Conservation (phyloP, 1,140 invertebrate species). For the Leptoteleia sp. region DNA sequence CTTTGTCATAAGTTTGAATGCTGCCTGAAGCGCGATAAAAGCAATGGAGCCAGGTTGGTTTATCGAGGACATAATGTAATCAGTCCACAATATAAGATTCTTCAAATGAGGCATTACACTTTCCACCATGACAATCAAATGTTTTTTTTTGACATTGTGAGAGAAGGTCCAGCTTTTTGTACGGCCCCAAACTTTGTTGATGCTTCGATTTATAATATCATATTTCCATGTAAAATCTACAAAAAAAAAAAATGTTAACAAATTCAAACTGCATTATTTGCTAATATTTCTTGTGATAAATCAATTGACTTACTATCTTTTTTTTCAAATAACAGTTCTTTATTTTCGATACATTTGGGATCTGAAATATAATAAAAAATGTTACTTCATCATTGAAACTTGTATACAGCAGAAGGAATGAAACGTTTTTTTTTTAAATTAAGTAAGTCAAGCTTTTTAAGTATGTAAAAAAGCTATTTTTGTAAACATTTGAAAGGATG, state of each 20-base stretch:
- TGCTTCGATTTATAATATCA: slow-evolving; percentile 71
- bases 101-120: slow-evolving; percentile 90
- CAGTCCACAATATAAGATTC: slow-evolving; percentile 92
- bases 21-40: slow-evolving; percentile 94
- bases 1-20: slow-evolving; percentile 93
- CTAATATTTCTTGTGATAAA: not conserved
- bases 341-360: not conserved
- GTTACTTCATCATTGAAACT: too few relatives aligned
- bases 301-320: slow-evolving; percentile 14
- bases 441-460: too few relatives aligned
- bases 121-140: slow-evolving; percentile 91
- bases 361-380: slow-evolving; percentile 23
- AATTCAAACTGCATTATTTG: too few relatives aligned
- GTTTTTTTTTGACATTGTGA: slow-evolving; percentile 86
- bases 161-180: slow-evolving; percentile 87
- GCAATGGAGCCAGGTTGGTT: slow-evolving; percentile 92
- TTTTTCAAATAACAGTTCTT: slow-evolving; percentile 5
- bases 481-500: too few relatives aligned
- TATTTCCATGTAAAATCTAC: slow-evolving; percentile 77
- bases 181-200: slow-evolving; percentile 87
- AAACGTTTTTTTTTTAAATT: too few relatives aligned
- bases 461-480: too few relatives aligned
- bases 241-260: not conserved
- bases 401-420: too few relatives aligned
- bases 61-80: slow-evolving; percentile 95